Evolutionary conservation across 2,797 vertebrate genomes (phyloP).

Genomic region (Chelon labrosus): DNA sequence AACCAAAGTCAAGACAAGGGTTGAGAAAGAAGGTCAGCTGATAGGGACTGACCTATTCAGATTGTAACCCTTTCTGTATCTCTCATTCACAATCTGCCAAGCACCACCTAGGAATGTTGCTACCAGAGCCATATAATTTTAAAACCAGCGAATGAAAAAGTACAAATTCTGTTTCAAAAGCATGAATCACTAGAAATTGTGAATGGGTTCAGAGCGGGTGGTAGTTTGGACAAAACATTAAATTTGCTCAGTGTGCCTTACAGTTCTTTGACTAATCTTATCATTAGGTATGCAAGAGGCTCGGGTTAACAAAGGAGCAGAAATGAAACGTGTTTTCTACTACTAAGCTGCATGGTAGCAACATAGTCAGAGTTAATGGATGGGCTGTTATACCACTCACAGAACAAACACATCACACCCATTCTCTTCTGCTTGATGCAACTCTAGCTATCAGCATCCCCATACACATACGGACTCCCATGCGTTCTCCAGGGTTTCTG

Average conservation of each 20-base stretch:
- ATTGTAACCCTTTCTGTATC: not conserved
- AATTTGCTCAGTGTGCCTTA: not conserved
- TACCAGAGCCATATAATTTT: not conserved
- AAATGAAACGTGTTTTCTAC: not conserved
- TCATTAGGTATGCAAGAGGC: not conserved
- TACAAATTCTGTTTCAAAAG: not conserved
- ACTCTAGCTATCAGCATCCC: slow-evolving; percentile 37
- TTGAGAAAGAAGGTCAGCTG: not conserved
- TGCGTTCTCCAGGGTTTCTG: slow-evolving; percentile 39
- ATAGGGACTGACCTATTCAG: too few species aligned
- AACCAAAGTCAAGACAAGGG: not conserved
- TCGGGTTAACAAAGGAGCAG: slow-evolving; percentile 14
- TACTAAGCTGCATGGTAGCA: slow-evolving; percentile 7
- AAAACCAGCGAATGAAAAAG: not conserved
- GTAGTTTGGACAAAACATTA: not conserved
- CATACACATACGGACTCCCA: slow-evolving; percentile 47
- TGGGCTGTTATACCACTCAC: slow-evolving; percentile 10
- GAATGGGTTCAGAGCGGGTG: not conserved
- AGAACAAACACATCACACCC: slow-evolving; percentile 26
- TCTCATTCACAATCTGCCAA: not conserved
- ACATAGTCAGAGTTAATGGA: slow-evolving; percentile 29
- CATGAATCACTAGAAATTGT: not conserved
- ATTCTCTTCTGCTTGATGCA: slow-evolving; percentile 41
- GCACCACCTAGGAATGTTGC: slow-evolving; percentile 20
- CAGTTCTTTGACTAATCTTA: not conserved